Percentiles rank a stretch among this genome's conserved stretches.
Conservation (phyloP, 2,113 vertebrate species). For the Channa argus region DNA sequence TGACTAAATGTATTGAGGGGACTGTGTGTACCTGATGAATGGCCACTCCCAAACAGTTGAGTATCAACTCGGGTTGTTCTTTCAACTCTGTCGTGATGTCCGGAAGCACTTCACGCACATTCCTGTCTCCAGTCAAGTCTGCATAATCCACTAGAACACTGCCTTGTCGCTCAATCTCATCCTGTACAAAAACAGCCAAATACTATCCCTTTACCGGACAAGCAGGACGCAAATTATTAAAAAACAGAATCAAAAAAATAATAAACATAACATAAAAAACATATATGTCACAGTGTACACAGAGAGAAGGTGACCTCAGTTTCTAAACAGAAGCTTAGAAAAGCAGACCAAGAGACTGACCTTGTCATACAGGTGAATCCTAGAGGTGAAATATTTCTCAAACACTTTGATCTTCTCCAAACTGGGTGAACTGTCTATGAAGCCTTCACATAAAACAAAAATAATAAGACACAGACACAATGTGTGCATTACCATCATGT, state of each 20-base stretch:
- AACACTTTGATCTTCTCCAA: slow-evolving; percentile 93
- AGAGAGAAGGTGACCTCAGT: accelerated
- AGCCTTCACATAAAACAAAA: slow-evolving; percentile 82
- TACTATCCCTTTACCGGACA: too few species aligned
- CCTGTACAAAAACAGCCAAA: slow-evolving; percentile 77
- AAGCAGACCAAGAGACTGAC: slow-evolving; percentile 69
- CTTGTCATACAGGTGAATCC: slow-evolving; percentile 95
- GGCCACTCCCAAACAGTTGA: slow-evolving; percentile 93
- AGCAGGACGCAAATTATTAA: too few species aligned
- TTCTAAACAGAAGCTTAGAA: neutral
- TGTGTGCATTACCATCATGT: neutral
- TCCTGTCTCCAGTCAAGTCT: slow-evolving; percentile 84
- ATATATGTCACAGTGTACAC: too few species aligned
- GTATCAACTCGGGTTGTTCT: slow-evolving; percentile 91
- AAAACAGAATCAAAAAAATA: too few species aligned
- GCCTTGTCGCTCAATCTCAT: slow-evolving; percentile 98
- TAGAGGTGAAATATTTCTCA: slow-evolving; percentile 91
- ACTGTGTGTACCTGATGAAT: slow-evolving; percentile 90
- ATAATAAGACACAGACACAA: neutral
- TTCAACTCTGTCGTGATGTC: slow-evolving; percentile 85
- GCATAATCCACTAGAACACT: slow-evolving; percentile 97
- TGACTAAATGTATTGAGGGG: too few species aligned
- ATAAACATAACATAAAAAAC: too few species aligned
- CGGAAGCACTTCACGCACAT: slow-evolving; percentile 79
- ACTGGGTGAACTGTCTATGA: slow-evolving; percentile 86